Evolutionary conservation across 2,888 invertebrate genomes (phyloP).

Genomic region (Bugulina stolonifera): DNA sequence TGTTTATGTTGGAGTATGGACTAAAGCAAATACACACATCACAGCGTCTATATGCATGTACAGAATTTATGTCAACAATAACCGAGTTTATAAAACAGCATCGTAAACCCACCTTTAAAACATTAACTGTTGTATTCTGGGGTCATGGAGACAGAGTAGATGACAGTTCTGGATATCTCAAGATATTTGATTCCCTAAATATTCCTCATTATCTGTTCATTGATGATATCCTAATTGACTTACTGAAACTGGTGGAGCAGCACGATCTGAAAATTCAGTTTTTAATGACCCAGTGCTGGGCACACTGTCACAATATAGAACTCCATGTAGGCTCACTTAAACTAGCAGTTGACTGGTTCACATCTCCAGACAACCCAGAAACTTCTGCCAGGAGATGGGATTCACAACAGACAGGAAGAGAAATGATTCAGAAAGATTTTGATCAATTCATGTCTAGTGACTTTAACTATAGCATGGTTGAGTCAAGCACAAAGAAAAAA

Average conservation of each 20-base stretch:
- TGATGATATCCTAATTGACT: neutral
- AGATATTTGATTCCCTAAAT: neutral
- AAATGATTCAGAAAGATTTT: conserved; percentile 1
- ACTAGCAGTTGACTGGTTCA: conserved; percentile 16
- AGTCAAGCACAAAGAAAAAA: neutral
- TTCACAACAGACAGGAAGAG: neutral
- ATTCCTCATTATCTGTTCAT: conserved; percentile 7
- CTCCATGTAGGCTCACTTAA: neutral
- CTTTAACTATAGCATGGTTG: neutral
- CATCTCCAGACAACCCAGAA: neutral
- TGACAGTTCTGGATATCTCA: conserved; percentile 1
- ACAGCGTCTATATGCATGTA: neutral
- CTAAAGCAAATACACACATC: neutral
- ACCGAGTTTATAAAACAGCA: neutral
- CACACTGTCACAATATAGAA: conserved; percentile 2
- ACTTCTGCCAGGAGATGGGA: conserved; percentile 5
- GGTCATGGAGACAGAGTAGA: conserved; percentile 20
- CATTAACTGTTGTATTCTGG: conserved; percentile 12
- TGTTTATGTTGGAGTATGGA: conserved; percentile 12
- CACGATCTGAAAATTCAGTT: neutral
- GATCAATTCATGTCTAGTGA: neutral
- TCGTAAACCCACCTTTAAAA: neutral
- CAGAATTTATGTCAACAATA: neutral
- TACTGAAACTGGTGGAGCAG: neutral
- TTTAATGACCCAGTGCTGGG: conserved; percentile 24